These are phyloP conservation scores for Seira sanloemensis DNA, from an alignment of 2,888 invertebrate genomes.

Conservation along the genomic window DNA sequence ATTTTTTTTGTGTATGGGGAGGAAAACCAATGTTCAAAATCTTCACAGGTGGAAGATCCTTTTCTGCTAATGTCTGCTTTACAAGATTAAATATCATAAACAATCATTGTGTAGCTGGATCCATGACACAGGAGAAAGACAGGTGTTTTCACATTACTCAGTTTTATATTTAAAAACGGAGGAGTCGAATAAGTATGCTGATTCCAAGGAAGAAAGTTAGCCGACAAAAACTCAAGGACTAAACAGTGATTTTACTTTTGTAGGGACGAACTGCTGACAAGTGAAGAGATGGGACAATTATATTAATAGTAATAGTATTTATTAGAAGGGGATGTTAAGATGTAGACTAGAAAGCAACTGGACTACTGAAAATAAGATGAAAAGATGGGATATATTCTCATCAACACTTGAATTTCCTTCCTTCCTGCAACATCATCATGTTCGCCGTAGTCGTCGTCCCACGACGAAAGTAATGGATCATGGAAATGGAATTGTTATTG, in stretches of 20 bases:
- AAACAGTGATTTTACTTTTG: background rate
- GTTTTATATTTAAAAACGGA: too few species aligned
- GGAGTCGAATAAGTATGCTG: too few species aligned
- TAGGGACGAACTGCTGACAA: conserved; percentile 30
- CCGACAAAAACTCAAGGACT: background rate
- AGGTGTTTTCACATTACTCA: conserved; percentile 24
- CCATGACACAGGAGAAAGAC: conserved; percentile 18
- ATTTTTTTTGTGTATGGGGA: too few species aligned
- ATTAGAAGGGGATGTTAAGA: conserved; percentile 46
- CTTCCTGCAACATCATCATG: conserved; percentile 64
- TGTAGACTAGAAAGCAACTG: conserved; percentile 61
- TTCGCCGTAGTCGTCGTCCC: conserved; percentile 45
- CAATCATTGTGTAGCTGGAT: too few species aligned
- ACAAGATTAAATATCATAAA: too few species aligned
- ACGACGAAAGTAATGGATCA: conserved; percentile 58
- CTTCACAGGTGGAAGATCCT: too few species aligned
- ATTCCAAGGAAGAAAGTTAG: background rate
- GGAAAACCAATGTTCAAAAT: too few species aligned
- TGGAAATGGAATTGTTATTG: conserved; percentile 48
- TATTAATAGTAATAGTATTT: conserved; percentile 4
- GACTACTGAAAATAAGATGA: conserved; percentile 49
- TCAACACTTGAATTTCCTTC: conserved; percentile 63
- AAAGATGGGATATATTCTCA: conserved; percentile 49
- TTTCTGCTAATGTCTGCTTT: too few species aligned
- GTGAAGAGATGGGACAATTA: conserved; percentile 25